Base-by-base conservation (phyloP, 2,888 invertebrate genomes). In the Drosophila mimetica region DNA sequence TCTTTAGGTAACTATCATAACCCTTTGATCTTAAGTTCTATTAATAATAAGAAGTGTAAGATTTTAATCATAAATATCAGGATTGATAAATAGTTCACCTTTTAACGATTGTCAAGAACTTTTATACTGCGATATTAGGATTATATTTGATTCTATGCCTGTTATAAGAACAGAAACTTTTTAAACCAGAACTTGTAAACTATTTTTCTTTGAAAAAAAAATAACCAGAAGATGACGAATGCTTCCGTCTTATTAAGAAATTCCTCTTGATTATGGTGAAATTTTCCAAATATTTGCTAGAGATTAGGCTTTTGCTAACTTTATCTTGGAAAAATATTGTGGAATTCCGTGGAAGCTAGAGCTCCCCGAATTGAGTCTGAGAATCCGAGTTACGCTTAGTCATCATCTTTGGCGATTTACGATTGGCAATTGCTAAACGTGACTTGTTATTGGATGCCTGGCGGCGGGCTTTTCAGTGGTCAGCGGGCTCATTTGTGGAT, bases 391-490 rank as follows among this genome's bases (percentile, higher is more conserved):
- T 53, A 46, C 44, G 54, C 69, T 65, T 44, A 50, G 63, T 69
- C 61, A 72, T 71, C 72, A 70, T 61, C 53, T 51, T 47, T 30
- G 63, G 44, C 42, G 30, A 73, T 73, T 42, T 41, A 48, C 47
- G 41, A 69, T 46, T 58, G 44, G 48, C 48, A 51, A 74, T 65
- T 57, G 55, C 55, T 41, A 75, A 83, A 85, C 88, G 86, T 87
- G 86, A 83, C 87, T 71, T 74, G 69, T 67, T 70, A 76, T 79
- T 64, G 72, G 72, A 72, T 75, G 67, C 63, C 72, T 55, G 67
- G 65, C 67, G 65, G 67, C 70, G 67, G 69, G 47, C 47, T 54
- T 54, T 47, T 65, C 42, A 44, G 60, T 37, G 41, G 32, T 32
- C 51, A 46, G 46, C 46, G 46, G 46, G 46, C 46, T 28, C 28